These are phyloP conservation scores for Phoronis australis DNA, from an alignment of 2,888 invertebrate species.

Conservation along the genomic window DNA sequence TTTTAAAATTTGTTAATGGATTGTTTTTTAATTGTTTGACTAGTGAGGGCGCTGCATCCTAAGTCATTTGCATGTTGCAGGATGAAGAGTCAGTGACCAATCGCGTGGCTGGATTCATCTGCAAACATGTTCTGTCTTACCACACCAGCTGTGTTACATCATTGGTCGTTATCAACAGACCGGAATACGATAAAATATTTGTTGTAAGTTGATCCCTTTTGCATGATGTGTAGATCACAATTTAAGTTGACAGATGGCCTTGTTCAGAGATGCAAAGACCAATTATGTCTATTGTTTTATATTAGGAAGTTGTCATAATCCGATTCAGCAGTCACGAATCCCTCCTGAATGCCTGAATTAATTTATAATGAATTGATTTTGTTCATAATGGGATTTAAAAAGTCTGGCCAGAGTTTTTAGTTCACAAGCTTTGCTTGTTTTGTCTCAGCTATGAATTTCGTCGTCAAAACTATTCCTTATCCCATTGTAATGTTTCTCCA, in stretches of 20 bases:
- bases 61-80: conserved; percentile 17
- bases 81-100: conserved; percentile 49
- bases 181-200: conserved; percentile 33
- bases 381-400: too few species aligned
- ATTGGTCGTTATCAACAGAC: conserved; percentile 41
- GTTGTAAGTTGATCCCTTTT: conserved; percentile 25
- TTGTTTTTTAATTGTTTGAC: too few species aligned
- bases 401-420: neutral
- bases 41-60: too few species aligned
- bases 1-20: too few species aligned
- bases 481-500: too few species aligned
- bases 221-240: too few species aligned
- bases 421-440: neutral
- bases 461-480: neutral
- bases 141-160: conserved; percentile 49
- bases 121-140: conserved; percentile 46
- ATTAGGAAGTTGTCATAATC: too few species aligned
- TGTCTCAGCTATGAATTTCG: neutral
- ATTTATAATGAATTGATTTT: neutral
- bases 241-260: too few species aligned
- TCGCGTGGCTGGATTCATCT: conserved; percentile 50
- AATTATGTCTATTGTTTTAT: too few species aligned
- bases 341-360: neutral
- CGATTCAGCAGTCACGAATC: too few species aligned
- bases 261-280: too few species aligned